Conservation (phyloP, 2,113 vertebrate genomes). For the Tetrao urogallus region DNA sequence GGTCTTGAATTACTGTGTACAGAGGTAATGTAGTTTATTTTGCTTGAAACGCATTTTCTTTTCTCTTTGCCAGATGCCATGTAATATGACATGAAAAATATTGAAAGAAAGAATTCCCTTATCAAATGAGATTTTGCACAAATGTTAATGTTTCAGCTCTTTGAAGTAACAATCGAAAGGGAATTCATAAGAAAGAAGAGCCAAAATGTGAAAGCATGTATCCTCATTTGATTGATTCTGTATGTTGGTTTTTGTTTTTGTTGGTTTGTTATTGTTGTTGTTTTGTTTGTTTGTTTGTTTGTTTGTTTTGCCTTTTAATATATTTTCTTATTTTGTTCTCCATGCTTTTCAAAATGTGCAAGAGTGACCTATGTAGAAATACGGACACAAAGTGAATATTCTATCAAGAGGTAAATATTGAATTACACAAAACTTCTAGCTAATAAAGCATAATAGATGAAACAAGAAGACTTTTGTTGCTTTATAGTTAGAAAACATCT, state of each 20-base stretch:
- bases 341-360: conserved; percentile 1
- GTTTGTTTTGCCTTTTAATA: background rate
- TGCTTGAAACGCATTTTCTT: conserved; percentile 48
- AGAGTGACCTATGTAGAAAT: background rate
- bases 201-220: background rate
- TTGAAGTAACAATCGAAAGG: conserved; percentile 11
- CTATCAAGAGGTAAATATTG: conserved; percentile 31
- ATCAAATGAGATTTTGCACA: conserved; percentile 36
- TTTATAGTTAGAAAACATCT: background rate
- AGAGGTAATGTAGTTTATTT: conserved; percentile 56
- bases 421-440: conserved; percentile 24
- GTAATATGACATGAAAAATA: conserved; percentile 50
- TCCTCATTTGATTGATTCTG: background rate
- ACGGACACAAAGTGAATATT: background rate
- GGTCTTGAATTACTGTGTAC: conserved; percentile 49
- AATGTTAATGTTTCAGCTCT: conserved; percentile 20
- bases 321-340: conserved; percentile 9
- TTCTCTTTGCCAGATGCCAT: conserved; percentile 46
- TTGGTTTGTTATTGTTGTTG: background rate
- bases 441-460: conserved; percentile 57
- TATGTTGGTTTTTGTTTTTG: background rate
- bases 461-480: conserved; percentile 27
- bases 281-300: too few relatives aligned
- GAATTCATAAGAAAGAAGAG: conserved; percentile 23
- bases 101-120: conserved; percentile 26